Evolutionary conservation across 2,888 invertebrate species (phyloP), one percentile per base, ranked within the genome.

Genomic region (Tipula vernalis): DNA sequence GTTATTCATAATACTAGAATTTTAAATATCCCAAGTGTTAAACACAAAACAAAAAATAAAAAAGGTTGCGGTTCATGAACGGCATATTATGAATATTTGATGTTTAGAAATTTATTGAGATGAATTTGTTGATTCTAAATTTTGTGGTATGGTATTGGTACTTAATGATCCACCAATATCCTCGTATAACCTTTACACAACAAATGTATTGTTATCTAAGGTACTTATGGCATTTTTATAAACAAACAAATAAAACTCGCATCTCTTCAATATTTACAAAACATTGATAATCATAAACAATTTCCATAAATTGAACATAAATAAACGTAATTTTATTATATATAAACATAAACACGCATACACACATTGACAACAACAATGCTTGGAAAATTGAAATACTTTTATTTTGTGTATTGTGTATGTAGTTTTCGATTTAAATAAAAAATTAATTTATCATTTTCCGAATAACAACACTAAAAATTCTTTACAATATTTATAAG

Each of bases 251-350:
- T 12, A 28, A 28, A 28, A 28, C 8, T 71, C 71, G 28, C 28
- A 71, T 71, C 71, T 28, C 71, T 71, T 71, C 71, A 28, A 71
- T 71, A 71, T 71, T 71, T 71, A 71, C 71, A 18, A 28, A 71
- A 28, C 28, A 28, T 28, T 28, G 0, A 28, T n/a, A 51, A 71
- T 28, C 71, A 71, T 8, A 71, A 71, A 71, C 71, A 71, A 71
- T 71, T 71, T 71, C 71, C 71, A 71, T 71, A 71, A 71, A 71
- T 71, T 71, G 71, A 71, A 71, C 71, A 71, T 71, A 71, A 71
- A 71, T 71, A 71, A 71, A 71, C 71, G 71, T 71, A 71, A 71
- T 71, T 71, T 71, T 28, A 71, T 71, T 71, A 28, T 71, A 71
- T 10, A 71, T 71, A 71, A 71, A 71, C 71, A 71, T 71, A 71